These are phyloP conservation scores for Diacarnus erythraeanus DNA, from an alignment of 37 sponge, comb jelly and placozoan genomes.

Conservation along the genomic window DNA sequence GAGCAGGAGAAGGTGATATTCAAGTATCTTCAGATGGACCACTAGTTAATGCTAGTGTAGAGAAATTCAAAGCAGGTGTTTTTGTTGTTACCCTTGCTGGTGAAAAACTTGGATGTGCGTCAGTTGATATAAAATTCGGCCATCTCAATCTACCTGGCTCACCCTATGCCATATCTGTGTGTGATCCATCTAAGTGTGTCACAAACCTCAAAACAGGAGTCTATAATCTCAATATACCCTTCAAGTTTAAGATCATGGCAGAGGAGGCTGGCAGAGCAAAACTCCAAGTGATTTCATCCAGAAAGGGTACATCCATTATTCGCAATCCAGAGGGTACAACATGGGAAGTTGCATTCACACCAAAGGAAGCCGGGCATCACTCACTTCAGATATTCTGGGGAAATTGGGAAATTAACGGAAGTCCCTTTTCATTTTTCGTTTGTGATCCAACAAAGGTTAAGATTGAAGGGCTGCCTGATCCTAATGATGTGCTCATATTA, in stretches of 20 bases:
- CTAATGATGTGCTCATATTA: slow-evolving; percentile 42
- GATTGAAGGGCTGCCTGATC: slow-evolving; percentile 60
- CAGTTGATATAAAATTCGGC: slow-evolving; percentile 49
- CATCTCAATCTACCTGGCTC: slow-evolving; percentile 29
- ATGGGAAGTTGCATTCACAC: slow-evolving; percentile 18
- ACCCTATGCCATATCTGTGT: slow-evolving; percentile 62
- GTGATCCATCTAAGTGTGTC: slow-evolving; percentile 56
- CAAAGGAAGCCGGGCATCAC: slow-evolving; percentile 41
- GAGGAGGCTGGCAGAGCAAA: slow-evolving; percentile 34
- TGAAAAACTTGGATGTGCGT: slow-evolving; percentile 29
- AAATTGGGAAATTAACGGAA: slow-evolving; percentile 31
- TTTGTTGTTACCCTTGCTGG: slow-evolving; percentile 27
- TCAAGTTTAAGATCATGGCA: slow-evolving; percentile 31
- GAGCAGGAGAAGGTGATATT: slow-evolving; percentile 46
- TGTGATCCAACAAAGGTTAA: slow-evolving; percentile 44
- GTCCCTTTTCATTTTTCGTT: slow-evolving; percentile 71
- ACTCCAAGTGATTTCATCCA: slow-evolving; percentile 28
- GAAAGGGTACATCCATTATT: not conserved
- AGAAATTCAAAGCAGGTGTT: not conserved
- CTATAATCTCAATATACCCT: slow-evolving; percentile 18
- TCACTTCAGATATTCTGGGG: slow-evolving; percentile 39
- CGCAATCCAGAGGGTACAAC: not conserved
- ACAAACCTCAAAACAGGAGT: slow-evolving; percentile 21
- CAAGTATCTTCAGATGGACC: slow-evolving; percentile 1
- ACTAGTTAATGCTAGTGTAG: not conserved